Evolutionary conservation across 2,888 invertebrate genomes (phyloP).

Genomic region (Dynastes grantii): DNA sequence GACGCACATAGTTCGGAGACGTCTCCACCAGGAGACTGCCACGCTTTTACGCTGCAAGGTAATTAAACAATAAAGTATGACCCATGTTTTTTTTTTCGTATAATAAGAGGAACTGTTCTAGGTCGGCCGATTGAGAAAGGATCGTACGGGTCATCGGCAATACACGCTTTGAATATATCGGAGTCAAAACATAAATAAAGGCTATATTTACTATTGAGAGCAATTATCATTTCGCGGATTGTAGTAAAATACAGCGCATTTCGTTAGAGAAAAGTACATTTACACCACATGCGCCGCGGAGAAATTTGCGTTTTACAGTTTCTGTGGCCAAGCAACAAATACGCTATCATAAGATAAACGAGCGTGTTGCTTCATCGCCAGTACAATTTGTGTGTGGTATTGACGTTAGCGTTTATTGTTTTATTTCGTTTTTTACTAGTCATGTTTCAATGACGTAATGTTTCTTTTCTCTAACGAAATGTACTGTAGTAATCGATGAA

Average conservation of each 20-base stretch:
- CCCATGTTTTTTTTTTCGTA: not conserved
- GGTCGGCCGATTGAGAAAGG: not conserved
- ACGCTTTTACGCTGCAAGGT: not conserved
- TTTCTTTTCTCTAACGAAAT: too few relatives aligned
- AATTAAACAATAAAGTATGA: not conserved
- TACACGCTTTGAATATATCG: not conserved
- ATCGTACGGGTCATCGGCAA: constrained; percentile 17
- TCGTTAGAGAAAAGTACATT: too few relatives aligned
- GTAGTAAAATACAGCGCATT: not conserved
- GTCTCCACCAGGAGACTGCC: not conserved
- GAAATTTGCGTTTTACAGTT: not conserved
- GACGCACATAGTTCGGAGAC: not conserved
- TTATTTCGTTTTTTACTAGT: too few relatives aligned
- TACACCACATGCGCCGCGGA: too few relatives aligned
- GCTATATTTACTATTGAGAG: not conserved
- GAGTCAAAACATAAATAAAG: constrained; percentile 16
- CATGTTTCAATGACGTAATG: too few relatives aligned
- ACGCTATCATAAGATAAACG: too few relatives aligned
- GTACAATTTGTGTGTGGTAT: too few relatives aligned
- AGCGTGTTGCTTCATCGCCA: too few relatives aligned
- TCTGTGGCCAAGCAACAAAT: too few relatives aligned
- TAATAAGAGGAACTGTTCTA: constrained; percentile 20
- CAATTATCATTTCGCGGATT: not conserved
- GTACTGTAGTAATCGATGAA: too few relatives aligned
- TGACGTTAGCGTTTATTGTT: too few relatives aligned